Conservation (phyloP, 2,797 vertebrate species). For the Catostomus latipinnis region DNA sequence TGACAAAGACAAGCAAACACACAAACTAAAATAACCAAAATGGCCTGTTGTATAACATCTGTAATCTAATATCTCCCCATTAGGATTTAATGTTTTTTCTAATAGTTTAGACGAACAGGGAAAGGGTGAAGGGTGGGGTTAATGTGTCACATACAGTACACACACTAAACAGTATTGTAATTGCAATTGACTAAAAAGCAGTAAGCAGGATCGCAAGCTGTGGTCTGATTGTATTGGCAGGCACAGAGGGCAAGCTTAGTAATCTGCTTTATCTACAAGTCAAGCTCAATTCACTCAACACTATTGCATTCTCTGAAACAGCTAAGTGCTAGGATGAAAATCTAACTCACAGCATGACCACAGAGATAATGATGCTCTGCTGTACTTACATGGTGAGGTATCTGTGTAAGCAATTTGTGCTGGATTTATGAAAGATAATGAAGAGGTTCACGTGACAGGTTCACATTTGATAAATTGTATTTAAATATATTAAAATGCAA, state of each 20-base stretch:
- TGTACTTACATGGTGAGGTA: conserved; percentile 5
- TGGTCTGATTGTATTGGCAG: conserved; percentile 36
- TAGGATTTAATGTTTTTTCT: conserved; percentile 68
- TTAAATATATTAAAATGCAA: too few species aligned
- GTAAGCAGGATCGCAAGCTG: conserved; percentile 59
- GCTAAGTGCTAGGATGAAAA: conserved; percentile 23
- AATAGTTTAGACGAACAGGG: conserved; percentile 57
- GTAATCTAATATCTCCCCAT: conserved; percentile 56
- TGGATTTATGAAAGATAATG: neutral
- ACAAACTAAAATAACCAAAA: conserved; percentile 58
- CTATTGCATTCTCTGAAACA: conserved; percentile 56
- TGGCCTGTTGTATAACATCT: conserved; percentile 54
- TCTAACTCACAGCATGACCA: conserved; percentile 15
- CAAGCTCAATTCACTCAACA: conserved; percentile 16
- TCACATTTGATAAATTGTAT: too few species aligned
- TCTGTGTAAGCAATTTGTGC: neutral
- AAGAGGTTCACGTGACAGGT: neutral
- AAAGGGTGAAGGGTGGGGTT: conserved; percentile 43
- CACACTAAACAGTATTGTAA: conserved; percentile 65
- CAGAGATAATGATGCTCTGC: conserved; percentile 25
- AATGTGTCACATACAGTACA: conserved; percentile 23
- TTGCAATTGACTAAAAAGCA: conserved; percentile 71
- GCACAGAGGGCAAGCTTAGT: conserved; percentile 49
- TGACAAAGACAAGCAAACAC: conserved; percentile 20
- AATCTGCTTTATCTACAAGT: conserved; percentile 70